Conservation (phyloP, 2,113 vertebrate genomes). For the Oplegnathus fasciatus region DNA sequence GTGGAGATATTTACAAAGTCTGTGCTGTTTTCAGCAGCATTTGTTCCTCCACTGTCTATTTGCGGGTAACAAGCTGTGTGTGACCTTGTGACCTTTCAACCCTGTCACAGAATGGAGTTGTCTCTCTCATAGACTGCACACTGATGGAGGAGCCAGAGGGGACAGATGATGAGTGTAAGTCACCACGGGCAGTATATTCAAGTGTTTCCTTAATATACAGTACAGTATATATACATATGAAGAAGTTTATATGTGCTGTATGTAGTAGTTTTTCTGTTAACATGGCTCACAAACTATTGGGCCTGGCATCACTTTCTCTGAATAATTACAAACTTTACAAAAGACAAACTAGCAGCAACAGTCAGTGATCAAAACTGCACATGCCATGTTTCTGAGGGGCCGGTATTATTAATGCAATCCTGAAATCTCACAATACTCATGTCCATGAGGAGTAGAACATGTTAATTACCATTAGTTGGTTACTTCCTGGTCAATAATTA, state of each 20-base stretch:
- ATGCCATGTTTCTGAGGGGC: not conserved
- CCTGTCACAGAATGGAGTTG: conserved; percentile 90
- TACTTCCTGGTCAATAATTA: not conserved
- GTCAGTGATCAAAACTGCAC: not conserved
- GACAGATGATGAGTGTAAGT: conserved; percentile 93
- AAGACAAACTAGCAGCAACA: not conserved
- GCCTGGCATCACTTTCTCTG: not conserved
- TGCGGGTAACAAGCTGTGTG: not conserved
- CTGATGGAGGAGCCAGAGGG: conserved; percentile 94
- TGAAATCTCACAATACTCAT: not conserved
- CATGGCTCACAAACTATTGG: not conserved
- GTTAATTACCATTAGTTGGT: not conserved
- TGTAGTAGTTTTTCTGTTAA: not conserved
- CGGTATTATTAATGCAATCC: not conserved
- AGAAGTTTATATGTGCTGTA: not conserved
- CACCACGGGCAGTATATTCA: not conserved
- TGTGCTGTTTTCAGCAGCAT: not conserved
- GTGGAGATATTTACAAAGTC: not conserved
- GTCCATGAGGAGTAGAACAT: not conserved
- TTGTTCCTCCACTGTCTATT: not conserved
- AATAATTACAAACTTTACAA: not conserved
- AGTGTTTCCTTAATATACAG: not conserved
- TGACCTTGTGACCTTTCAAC: conserved; percentile 22
- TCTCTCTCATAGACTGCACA: conserved; percentile 97
- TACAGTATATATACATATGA: not conserved